Evolutionary conservation across 2,797 vertebrate genomes (phyloP), one percentile per base, ranked within the genome.

Genomic region (Pipistrellus kuhlii): DNA sequence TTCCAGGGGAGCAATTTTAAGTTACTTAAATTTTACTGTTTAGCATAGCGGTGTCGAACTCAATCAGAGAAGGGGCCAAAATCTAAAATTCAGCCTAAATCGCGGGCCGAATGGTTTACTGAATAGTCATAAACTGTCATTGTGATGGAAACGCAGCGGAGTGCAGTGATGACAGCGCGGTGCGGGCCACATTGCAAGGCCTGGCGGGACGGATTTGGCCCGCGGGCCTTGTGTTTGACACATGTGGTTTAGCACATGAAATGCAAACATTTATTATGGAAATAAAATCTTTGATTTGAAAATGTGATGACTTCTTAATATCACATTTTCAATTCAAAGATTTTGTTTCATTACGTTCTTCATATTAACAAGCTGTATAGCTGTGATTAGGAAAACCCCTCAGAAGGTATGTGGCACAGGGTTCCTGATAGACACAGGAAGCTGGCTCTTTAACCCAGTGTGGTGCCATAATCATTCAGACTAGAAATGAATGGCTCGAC

Each of bases 201-300:
- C n/a, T n/a, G n/a, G n/a, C n/a, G n/a, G n/a, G n/a, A n/a, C n/a
- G n/a, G n/a, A n/a, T n/a, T n/a, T n/a, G n/a, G n/a, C n/a, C n/a
- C n/a, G n/a, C n/a, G n/a, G n/a, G n/a, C n/a, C n/a, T n/a, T n/a
- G n/a, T n/a, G n/a, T n/a, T n/a, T n/a, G n/a, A n/a, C n/a, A n/a
- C n/a, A n/a, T n/a, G n/a, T n/a, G n/a, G 5, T 77, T 69, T 11
- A 68, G 68, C 32, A 35, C 38, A 21, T 75, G 51, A 93, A 88
- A 94, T 51, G 53, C 64, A 75, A 23, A 84, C 41, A 32, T 93
- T 93, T 9, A 32, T 84, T 85, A 57, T 72, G 81, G 69, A 81
- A 93, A 59, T 75, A 81, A 95, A 92, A 48, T 68, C 17, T 90
- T 90, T 90, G 32, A 77, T 18, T 94, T 78, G 38, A 66, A 90